phyloP scores from a whole-genome alignment of 2,888 invertebrate genomes.

The Orthonevra nobilis region DNA sequence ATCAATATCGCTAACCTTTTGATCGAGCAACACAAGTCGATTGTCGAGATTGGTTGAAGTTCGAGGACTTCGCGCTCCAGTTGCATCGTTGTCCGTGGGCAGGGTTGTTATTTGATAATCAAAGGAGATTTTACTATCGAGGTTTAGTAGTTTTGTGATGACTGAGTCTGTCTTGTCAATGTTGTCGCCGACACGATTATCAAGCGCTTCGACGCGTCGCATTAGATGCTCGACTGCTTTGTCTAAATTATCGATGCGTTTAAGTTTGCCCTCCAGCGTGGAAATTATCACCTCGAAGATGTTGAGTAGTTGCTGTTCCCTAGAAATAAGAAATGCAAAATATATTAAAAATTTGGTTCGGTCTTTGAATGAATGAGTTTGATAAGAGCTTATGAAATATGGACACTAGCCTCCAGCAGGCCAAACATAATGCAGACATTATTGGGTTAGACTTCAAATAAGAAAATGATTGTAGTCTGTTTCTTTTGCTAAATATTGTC shows the following conservation, averaged over 20 bases:
- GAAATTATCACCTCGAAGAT: slow-evolving; percentile 95
- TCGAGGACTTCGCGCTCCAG: slow-evolving; percentile 72
- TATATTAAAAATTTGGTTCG: no score
- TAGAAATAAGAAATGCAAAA: no score
- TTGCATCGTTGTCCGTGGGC: slow-evolving; percentile 75
- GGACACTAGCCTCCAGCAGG: no score
- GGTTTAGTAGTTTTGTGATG: slow-evolving; percentile 87
- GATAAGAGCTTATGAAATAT: no score
- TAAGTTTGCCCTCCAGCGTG: slow-evolving; percentile 92
- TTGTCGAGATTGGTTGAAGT: slow-evolving; percentile 82
- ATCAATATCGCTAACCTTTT: slow-evolving; percentile 92
- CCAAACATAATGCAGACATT: no score
- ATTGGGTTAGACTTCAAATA: no score
- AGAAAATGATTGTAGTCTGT: no score
- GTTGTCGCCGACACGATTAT: slow-evolving; percentile 90
- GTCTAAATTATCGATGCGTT: slow-evolving; percentile 92
- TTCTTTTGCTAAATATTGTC: no score
- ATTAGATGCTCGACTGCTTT: slow-evolving; percentile 93
- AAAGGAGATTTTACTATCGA: slow-evolving; percentile 88
- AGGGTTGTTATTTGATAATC: slow-evolving; percentile 79
- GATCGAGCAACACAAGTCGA: slow-evolving; percentile 87
- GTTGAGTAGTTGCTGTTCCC: slow-evolving; percentile 93
- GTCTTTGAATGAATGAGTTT: no score
- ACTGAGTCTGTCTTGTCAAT: slow-evolving; percentile 92
- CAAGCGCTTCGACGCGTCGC: slow-evolving; percentile 90